A percentile compares a stretch with the other conserved stretches of the same genome.
These are phyloP conservation scores for Potamilus streckersoni DNA, from an alignment of 1,140 invertebrate species.

Conservation along the genomic window DNA sequence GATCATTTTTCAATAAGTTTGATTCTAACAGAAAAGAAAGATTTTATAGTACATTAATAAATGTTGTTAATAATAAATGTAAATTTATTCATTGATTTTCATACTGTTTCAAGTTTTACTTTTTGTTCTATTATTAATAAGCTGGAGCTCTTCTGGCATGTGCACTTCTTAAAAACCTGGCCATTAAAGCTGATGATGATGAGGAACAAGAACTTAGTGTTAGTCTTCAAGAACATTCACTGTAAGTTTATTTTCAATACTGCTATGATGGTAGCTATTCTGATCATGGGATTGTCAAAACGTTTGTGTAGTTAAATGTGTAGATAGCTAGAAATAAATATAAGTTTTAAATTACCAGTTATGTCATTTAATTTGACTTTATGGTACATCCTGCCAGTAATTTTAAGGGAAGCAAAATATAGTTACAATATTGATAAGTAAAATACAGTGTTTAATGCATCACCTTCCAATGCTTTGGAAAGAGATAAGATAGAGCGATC, in stretches of 20 bases:
- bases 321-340: too few relatives aligned
- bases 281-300: neutral
- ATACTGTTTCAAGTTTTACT: neutral
- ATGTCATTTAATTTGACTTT: too few relatives aligned
- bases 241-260: constrained; percentile 33
- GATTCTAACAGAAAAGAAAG: neutral
- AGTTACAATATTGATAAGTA: too few relatives aligned
- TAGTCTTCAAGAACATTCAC: constrained; percentile 42
- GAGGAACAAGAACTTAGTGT: constrained; percentile 59
- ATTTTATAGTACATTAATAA: neutral
- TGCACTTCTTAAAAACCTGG: constrained; percentile 52
- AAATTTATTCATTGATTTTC: neutral
- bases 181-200: constrained; percentile 51
- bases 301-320: too few relatives aligned
- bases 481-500: too few relatives aligned
- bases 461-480: too few relatives aligned
- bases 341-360: too few relatives aligned
- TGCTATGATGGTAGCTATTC: constrained; percentile 1
- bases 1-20: neutral
- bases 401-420: too few relatives aligned
- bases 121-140: constrained; percentile 20
- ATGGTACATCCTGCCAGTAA: too few relatives aligned
- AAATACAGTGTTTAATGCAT: too few relatives aligned
- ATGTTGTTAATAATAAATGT: neutral
- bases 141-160: constrained; percentile 57